These are phyloP conservation scores for Salvelinus sp. DNA, from an alignment of 2,113 vertebrate species.

Conservation along the genomic window DNA sequence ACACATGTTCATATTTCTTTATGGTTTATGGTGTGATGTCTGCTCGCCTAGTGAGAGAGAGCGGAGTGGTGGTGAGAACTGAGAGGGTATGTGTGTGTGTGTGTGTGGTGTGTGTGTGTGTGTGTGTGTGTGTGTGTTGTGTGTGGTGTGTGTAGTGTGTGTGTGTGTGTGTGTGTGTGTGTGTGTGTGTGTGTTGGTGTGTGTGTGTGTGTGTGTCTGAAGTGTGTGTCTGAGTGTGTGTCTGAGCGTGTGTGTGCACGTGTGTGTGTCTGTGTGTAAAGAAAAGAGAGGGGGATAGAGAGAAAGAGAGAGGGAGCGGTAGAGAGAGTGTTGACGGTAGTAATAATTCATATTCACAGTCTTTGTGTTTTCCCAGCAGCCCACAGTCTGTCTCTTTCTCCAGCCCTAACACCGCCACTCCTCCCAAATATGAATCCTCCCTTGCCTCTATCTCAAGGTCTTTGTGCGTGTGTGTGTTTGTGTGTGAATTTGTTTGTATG, in stretches of 20 bases:
- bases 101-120: conserved; percentile 10
- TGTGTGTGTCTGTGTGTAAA: not conserved
- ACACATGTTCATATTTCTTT: not conserved
- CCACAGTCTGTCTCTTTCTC: not conserved
- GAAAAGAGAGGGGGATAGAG: not conserved
- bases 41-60: conserved; percentile 15
- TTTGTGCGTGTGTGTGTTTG: not conserved
- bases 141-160: not conserved
- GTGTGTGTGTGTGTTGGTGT: not conserved
- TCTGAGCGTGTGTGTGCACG: not conserved
- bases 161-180: not conserved
- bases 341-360: not conserved
- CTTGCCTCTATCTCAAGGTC: no score
- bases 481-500: not conserved
- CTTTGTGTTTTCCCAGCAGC: not conserved
- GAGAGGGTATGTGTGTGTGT: not conserved
- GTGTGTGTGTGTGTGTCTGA: not conserved
- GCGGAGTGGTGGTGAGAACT: not conserved
- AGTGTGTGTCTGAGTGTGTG: conserved; percentile 4
- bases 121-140: conserved; percentile 8
- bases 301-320: not conserved
- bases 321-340: not conserved
- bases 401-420: no score
- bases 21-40: no score
- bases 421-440: no score